These are phyloP conservation scores for Calliopsis andreniformis DNA, from an alignment of 1,140 invertebrate species.

Conservation along the genomic window DNA sequence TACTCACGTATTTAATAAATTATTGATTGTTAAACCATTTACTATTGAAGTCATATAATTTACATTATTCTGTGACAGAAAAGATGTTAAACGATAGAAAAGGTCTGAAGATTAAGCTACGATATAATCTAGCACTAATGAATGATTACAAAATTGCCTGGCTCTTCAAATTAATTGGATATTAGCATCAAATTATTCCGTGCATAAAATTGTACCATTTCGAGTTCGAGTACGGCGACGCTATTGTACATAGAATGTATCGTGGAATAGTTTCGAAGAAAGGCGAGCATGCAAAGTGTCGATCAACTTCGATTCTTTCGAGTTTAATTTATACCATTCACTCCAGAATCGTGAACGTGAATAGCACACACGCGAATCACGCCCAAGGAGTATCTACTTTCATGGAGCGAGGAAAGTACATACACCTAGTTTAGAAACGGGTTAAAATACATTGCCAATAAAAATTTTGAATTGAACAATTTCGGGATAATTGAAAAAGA, in stretches of 20 bases:
- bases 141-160: neutral
- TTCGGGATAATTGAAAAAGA: neutral
- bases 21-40: too few relatives aligned
- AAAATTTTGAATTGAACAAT: neutral
- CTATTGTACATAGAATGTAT: neutral
- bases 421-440: constrained; percentile 1
- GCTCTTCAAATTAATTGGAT: neutral
- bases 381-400: constrained; percentile 45
- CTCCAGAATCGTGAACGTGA: constrained; percentile 28
- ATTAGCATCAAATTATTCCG: neutral
- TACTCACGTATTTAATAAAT: neutral
- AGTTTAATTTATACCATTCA: constrained; percentile 34
- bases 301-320: constrained; percentile 16
- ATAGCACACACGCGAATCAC: constrained; percentile 21
- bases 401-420: constrained; percentile 40
- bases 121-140: neutral
- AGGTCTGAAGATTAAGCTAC: neutral
- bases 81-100: too few relatives aligned
- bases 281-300: constrained; percentile 13
- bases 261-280: constrained; percentile 32
- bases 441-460: neutral
- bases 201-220: constrained; percentile 4
- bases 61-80: too few relatives aligned
- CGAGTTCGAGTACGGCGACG: neutral
- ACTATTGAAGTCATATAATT: too few relatives aligned